phyloP scores from a whole-genome alignment of 2,888 invertebrate genomes.

The Mesorhabditis spiculigera region DNA sequence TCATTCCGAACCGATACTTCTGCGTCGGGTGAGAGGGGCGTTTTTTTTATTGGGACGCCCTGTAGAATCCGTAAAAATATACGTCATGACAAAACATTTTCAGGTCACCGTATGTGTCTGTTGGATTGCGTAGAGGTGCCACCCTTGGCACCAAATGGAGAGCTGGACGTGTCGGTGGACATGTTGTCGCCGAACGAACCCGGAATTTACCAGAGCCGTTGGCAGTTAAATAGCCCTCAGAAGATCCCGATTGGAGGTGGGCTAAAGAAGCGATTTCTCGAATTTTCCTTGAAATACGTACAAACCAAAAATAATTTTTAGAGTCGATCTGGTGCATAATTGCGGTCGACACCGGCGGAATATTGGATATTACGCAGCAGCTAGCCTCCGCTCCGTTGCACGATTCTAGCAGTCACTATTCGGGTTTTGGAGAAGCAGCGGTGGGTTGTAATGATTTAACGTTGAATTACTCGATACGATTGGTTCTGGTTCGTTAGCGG shows the following conservation, averaged over 20 bases:
- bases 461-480: not conserved
- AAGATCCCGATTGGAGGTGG: slow-evolving; percentile 88
- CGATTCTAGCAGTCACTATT: slow-evolving; percentile 9
- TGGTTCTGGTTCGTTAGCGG: too few relatives aligned
- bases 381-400: slow-evolving; percentile 60
- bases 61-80: too few relatives aligned
- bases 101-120: not conserved
- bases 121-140: slow-evolving; percentile 64
- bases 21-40: too few relatives aligned
- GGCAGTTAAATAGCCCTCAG: slow-evolving; percentile 81
- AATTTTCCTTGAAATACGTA: not conserved
- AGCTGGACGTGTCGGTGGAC: slow-evolving; percentile 74
- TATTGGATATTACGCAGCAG: slow-evolving; percentile 78
- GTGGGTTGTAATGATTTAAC: not conserved
- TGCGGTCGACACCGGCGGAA: slow-evolving; percentile 76
- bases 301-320: slow-evolving; percentile 55
- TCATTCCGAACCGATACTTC: too few relatives aligned
- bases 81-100: slow-evolving; percentile 4
- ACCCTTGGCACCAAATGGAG: slow-evolving; percentile 74
- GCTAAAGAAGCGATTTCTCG: slow-evolving; percentile 4
- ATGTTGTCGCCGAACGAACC: slow-evolving; percentile 75
- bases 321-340: slow-evolving; percentile 80
- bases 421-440: not conserved
- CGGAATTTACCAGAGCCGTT: slow-evolving; percentile 80
- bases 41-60: too few relatives aligned